Evolutionary conservation across 2,888 invertebrate genomes (phyloP).

Genomic region (Suillia variegata): DNA sequence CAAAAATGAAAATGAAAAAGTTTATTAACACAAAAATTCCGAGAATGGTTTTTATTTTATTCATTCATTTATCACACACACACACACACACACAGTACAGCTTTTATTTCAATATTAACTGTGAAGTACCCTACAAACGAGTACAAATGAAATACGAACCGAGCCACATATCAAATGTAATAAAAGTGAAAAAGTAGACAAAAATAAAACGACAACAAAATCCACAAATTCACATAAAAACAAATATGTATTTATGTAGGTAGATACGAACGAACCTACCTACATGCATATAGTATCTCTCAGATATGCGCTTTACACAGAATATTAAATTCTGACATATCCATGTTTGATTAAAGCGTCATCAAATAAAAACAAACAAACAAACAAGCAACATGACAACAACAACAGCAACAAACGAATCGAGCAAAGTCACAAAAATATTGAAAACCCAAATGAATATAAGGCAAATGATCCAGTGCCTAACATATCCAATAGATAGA

Average conservation of each 20-base stretch:
- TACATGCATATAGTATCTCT: no score
- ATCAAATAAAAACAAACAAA: conserved; percentile 18
- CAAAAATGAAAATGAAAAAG: no score
- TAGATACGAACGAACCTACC: background rate
- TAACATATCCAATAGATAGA: background rate
- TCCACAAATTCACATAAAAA: background rate
- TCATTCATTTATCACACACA: no score
- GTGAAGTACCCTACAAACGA: no score
- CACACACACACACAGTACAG: no score
- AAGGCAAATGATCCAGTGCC: background rate
- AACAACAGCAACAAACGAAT: conserved; percentile 26
- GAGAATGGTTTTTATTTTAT: no score
- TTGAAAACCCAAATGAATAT: background rate
- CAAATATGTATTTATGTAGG: background rate
- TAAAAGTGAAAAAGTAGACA: background rate
- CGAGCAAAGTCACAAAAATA: conserved; percentile 10
- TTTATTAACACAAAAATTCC: no score
- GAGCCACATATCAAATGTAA: background rate
- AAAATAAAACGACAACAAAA: background rate
- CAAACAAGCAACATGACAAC: conserved; percentile 23
- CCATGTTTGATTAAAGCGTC: conserved; percentile 43
- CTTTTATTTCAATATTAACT: no score
- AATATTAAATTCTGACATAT: conserved; percentile 52
- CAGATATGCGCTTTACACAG: conserved; percentile 42
- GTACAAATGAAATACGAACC: background rate